Conservation (phyloP, 2,797 vertebrate genomes). For the Silurus aristotelis region DNA sequence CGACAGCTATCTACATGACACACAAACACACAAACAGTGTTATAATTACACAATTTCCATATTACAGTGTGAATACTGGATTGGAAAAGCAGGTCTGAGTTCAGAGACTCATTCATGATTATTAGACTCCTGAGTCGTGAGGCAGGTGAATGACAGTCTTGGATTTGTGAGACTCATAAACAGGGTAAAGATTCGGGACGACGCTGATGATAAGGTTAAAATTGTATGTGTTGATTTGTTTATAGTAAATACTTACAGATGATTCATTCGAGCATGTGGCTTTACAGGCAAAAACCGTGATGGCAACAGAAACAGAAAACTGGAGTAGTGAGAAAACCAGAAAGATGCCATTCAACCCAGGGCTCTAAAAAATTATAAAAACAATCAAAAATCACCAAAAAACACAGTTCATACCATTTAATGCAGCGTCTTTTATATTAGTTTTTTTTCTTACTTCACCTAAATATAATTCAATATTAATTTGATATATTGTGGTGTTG, state of each 20-base stretch:
- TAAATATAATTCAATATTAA: too few species aligned
- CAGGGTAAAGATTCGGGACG: neutral
- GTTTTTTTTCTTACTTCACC: neutral
- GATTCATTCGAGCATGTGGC: neutral
- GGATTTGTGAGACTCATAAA: neutral
- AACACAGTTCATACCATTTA: neutral
- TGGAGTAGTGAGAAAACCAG: constrained; percentile 21
- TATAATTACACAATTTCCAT: neutral
- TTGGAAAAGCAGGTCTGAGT: too few species aligned
- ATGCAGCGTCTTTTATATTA: neutral
- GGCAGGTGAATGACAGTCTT: neutral
- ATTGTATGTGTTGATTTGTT: neutral
- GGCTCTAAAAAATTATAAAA: neutral
- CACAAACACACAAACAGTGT: neutral
- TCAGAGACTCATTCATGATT: too few species aligned
- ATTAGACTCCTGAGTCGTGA: neutral
- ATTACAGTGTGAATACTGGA: too few species aligned
- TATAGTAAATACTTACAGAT: neutral
- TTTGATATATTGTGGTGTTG: too few species aligned
- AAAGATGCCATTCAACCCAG: neutral
- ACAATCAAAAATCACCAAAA: neutral
- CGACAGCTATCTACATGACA: neutral
- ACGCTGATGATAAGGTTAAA: neutral
- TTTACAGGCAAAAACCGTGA: constrained; percentile 33
- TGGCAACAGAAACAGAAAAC: constrained; percentile 8